Base-by-base conservation (phyloP, 2,113 vertebrate species). In the Rousettus leschenaultii region DNA sequence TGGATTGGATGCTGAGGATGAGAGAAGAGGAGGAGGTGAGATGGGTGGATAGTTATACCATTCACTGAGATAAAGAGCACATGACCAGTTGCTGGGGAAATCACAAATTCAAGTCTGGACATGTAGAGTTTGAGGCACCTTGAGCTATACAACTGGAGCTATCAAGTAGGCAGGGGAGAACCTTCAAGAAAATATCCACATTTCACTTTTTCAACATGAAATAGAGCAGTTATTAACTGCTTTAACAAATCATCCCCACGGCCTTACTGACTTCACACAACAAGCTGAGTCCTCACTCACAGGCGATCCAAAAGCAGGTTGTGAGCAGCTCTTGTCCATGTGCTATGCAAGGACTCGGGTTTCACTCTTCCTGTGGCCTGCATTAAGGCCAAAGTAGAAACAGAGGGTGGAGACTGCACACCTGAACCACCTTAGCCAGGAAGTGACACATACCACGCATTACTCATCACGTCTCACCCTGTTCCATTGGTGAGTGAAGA, bases 401-500 rank as follows among this genome's bases (percentile, higher is more conserved):
- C 65, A 77, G n/a, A 22, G 26, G 33, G 30, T 77, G 73, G 59
- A 33, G 40, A 38, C 16, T 22, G 7, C 89, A 51, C 24, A 22
- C 15, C 66, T 5, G 26, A 7, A 19, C 35, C 35, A 6, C 91
- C 35, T 28, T 13, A 13, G 4, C 65, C 73, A n/a, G 85, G 51
- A 79, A 71, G 82, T 22, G 45, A 53, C 53, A 33, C 5, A 8
- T 33, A 10, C 16, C 66, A 19, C 28, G 4, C 45, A 0, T 21
- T 6, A 61, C 65, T 21, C 1, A 16, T 57, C 45, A 8, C 16
- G 21, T 71, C 40, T 61, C 15, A 16, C 63, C 48, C 14, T 0
- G 26, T 13, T 16, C 43, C 51, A 14, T 1, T 2, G 55, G 16
- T 15, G 2, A n/a, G 24, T 11, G 66, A 1, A 16, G 71, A 2